Evolutionary conservation across 2,888 invertebrate genomes (phyloP).

Genomic region (Aethes cnicana): DNA sequence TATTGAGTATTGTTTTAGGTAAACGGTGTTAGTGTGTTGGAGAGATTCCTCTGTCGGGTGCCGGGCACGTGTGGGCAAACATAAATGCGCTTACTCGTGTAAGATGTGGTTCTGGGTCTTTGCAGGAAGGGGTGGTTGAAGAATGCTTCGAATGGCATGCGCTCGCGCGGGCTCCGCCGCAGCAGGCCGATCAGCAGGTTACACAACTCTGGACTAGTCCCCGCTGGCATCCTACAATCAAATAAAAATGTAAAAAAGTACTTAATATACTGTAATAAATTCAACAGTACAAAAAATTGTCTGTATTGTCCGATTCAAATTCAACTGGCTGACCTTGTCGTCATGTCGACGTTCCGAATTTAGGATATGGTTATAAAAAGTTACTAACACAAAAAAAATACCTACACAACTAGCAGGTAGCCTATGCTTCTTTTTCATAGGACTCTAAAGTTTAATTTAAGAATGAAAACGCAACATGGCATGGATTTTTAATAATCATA

Average conservation of each 20-base stretch:
- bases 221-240: constrained; percentile 90
- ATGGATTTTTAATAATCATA: too few species aligned
- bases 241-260: neutral
- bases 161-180: constrained; percentile 95
- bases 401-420: constrained; percentile 1
- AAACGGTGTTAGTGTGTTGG: too few species aligned
- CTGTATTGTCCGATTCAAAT: constrained; percentile 7
- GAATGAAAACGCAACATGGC: too few species aligned
- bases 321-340: constrained; percentile 13
- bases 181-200: constrained; percentile 93
- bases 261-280: too few species aligned
- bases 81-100: constrained; percentile 63
- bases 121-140: constrained; percentile 96
- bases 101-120: constrained; percentile 80
- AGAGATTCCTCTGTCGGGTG: too few species aligned
- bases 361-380: constrained; percentile 16
- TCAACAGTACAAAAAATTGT: too few species aligned
- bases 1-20: too few species aligned
- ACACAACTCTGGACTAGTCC: constrained; percentile 94
- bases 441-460: neutral
- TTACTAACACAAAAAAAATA: constrained; percentile 12
- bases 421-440: constrained; percentile 9
- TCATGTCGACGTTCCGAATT: constrained; percentile 10
- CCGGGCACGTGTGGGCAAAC: too few species aligned
- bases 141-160: constrained; percentile 98